Evolutionary conservation across 2,113 vertebrate genomes (phyloP).

Genomic region (Oceanites oceanicus): DNA sequence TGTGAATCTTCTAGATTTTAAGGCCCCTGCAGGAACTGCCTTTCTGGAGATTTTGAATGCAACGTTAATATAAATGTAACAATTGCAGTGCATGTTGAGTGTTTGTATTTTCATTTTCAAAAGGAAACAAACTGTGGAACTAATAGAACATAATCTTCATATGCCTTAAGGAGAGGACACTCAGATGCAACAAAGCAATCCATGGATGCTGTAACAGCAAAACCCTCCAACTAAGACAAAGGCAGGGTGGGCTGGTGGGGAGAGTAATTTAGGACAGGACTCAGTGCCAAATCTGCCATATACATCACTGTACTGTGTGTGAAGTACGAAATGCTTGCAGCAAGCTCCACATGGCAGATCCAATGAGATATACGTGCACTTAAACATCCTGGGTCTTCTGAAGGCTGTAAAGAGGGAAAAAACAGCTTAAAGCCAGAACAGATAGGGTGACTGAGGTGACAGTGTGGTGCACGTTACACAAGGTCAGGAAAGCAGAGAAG

Average conservation of each 20-base stretch:
- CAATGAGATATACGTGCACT: rapidly evolving
- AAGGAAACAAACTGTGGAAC: neutral
- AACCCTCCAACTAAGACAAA: neutral
- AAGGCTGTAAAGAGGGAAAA: neutral
- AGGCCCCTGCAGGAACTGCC: neutral
- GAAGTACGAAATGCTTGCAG: neutral
- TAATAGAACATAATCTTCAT: neutral
- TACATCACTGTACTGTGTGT: neutral
- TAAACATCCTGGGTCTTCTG: neutral
- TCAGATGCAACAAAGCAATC: neutral
- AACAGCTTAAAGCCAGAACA: neutral
- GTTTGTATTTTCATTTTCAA: neutral
- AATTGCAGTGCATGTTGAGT: rapidly evolving
- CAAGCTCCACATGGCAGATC: neutral
- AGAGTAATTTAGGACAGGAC: neutral
- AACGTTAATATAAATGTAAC: neutral
- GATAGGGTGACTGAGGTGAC: neutral
- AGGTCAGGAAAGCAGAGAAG: neutral
- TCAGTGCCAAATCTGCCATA: neutral
- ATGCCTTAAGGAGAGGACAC: neutral
- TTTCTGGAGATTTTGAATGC: neutral
- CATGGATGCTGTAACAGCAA: neutral
- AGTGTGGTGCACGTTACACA: neutral
- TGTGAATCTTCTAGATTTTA: neutral
- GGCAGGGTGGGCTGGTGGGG: neutral